These are phyloP conservation scores for Mallateleia sp. DNA, from an alignment of 2,888 invertebrate genomes.

Conservation along the genomic window DNA sequence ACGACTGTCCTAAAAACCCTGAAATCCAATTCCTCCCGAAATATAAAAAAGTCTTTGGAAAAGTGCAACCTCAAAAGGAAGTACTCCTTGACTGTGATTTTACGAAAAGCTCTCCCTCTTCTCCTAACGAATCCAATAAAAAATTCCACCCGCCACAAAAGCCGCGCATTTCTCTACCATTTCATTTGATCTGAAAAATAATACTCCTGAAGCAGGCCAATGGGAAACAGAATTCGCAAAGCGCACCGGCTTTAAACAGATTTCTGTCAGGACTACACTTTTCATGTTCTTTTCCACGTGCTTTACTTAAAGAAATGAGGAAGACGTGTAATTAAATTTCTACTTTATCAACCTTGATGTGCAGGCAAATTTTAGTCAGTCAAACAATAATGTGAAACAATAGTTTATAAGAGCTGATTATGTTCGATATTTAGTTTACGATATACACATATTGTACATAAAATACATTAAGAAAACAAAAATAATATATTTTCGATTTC, in stretches of 20 bases:
- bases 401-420: no score
- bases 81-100: slow-evolving; percentile 21
- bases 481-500: no score
- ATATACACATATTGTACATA: no score
- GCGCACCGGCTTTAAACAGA: slow-evolving; percentile 29
- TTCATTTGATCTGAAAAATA: slow-evolving; percentile 59
- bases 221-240: slow-evolving; percentile 40
- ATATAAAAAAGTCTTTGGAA: slow-evolving; percentile 20
- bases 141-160: slow-evolving; percentile 42
- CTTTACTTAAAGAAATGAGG: slow-evolving; percentile 7
- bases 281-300: background rate
- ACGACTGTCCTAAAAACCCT: slow-evolving; percentile 23
- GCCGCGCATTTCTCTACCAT: slow-evolving; percentile 34
- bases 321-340: no score
- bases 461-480: no score
- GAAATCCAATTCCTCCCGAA: slow-evolving; percentile 21
- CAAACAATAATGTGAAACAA: no score
- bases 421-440: no score
- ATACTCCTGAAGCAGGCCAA: slow-evolving; percentile 36
- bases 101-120: slow-evolving; percentile 31
- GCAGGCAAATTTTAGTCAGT: no score
- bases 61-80: slow-evolving; percentile 39
- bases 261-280: slow-evolving; percentile 8
- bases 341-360: no score
- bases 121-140: slow-evolving; percentile 41